Conservation (phyloP, 2,113 vertebrate species). For the Scomber japonicus region DNA sequence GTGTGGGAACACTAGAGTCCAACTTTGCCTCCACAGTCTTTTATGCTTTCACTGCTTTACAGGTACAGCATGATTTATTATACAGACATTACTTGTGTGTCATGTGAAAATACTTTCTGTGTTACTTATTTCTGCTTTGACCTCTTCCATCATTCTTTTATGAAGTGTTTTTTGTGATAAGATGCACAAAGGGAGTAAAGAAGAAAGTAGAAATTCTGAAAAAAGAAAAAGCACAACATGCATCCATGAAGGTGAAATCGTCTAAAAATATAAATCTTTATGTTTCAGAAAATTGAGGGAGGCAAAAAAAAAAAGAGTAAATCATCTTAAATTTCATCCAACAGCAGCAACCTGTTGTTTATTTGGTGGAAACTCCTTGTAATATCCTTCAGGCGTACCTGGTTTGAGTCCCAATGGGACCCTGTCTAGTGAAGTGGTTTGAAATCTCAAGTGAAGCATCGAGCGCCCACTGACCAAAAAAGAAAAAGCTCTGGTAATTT, state of each 20-base stretch:
- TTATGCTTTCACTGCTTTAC: conserved; percentile 85
- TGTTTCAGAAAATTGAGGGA: neutral
- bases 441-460: conserved; percentile 12
- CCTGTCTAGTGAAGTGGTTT: neutral
- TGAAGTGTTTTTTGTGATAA: neutral
- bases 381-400: neutral
- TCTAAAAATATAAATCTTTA: too few species aligned
- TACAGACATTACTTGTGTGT: neutral
- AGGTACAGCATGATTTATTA: conserved; percentile 66
- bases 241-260: too few species aligned
- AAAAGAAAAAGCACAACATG: too few species aligned
- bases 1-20: conserved; percentile 87
- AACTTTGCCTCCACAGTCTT: conserved; percentile 86
- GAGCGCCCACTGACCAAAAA: neutral
- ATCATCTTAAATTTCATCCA: too few species aligned
- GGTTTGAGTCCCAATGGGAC: neutral
- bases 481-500: conserved; percentile 21
- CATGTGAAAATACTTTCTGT: neutral
- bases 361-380: neutral
- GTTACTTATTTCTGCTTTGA: too few species aligned
- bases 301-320: too few species aligned
- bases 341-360: neutral
- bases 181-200: too few species aligned
- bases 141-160: neutral
- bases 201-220: too few species aligned